Conservation (phyloP, 37 sponge, comb jelly and placozoan species). For the Axinella damicornis region DNA sequence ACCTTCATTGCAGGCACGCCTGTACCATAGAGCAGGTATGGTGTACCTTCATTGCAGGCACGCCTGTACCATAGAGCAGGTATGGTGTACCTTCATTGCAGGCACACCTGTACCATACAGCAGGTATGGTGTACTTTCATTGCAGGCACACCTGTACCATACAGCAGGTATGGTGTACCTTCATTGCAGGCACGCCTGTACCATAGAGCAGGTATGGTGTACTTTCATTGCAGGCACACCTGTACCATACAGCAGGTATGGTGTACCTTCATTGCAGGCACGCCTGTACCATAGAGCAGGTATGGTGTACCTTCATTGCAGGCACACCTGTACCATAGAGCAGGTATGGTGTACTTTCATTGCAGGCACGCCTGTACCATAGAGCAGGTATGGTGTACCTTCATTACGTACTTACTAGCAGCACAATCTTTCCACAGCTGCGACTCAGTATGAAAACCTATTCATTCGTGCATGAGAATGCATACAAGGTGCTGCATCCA, state of each 20-base stretch:
- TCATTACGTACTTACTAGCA: neutral
- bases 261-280: neutral
- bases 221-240: too few species aligned
- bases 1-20: too few species aligned
- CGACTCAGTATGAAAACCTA: conserved; percentile 76
- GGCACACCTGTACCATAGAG: too few species aligned
- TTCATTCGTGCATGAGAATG: conserved; percentile 84
- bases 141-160: too few species aligned
- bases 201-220: conserved; percentile 13
- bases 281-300: conserved; percentile 20
- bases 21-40: conserved; percentile 16
- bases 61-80: too few species aligned
- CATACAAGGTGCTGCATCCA: conserved; percentile 69
- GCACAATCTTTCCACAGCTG: conserved; percentile 14
- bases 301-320: neutral
- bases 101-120: too few species aligned
- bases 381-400: neutral
- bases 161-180: neutral
- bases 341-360: neutral
- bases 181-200: too few species aligned
- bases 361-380: too few species aligned
- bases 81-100: neutral
- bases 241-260: conserved; percentile 25
- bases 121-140: neutral
- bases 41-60: neutral